Evolutionary conservation across 1,140 invertebrate species (phyloP).

Genomic region (Anthonomus grandis): DNA sequence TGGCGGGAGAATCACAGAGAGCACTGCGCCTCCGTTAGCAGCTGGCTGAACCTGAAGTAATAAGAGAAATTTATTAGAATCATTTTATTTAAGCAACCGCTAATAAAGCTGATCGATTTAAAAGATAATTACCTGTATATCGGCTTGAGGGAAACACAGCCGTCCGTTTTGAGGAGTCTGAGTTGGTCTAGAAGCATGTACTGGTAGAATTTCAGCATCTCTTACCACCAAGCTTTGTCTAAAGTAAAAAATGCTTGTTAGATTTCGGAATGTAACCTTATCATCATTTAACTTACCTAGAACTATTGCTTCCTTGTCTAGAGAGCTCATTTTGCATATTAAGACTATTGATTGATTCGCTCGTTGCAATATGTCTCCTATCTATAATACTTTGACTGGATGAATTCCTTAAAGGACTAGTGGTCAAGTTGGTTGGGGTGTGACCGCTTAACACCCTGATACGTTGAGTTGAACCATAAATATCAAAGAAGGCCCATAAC

Average conservation of each 20-base stretch:
- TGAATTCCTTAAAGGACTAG: slow-evolving; percentile 48
- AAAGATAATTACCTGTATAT: slow-evolving; percentile 49
- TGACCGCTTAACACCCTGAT: slow-evolving; percentile 67
- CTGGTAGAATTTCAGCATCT: slow-evolving; percentile 12
- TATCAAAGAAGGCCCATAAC: slow-evolving; percentile 93
- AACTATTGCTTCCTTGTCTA: slow-evolving; percentile 41
- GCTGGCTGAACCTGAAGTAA: slow-evolving; percentile 57
- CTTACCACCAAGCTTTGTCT: slow-evolving; percentile 24
- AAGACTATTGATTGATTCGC: slow-evolving; percentile 53
- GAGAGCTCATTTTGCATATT: slow-evolving; percentile 47
- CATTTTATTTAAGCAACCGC: too few relatives aligned
- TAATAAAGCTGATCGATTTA: neutral
- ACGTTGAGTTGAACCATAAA: slow-evolving; percentile 90
- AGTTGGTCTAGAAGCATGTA: slow-evolving; percentile 9
- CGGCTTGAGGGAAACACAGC: slow-evolving; percentile 52
- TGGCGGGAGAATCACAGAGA: slow-evolving; percentile 78
- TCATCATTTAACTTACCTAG: slow-evolving; percentile 10
- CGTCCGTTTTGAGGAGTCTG: slow-evolving; percentile 46
- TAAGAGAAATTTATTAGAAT: neutral
- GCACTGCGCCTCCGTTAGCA: slow-evolving; percentile 65
- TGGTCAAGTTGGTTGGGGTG: slow-evolving; percentile 28
- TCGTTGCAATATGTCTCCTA: slow-evolving; percentile 46
- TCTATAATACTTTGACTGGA: slow-evolving; percentile 27
- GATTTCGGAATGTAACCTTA: neutral
- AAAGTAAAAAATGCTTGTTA: neutral